Base-by-base conservation (phyloP, 2,797 vertebrate species). In the Gobionotothen gibberifrons region DNA sequence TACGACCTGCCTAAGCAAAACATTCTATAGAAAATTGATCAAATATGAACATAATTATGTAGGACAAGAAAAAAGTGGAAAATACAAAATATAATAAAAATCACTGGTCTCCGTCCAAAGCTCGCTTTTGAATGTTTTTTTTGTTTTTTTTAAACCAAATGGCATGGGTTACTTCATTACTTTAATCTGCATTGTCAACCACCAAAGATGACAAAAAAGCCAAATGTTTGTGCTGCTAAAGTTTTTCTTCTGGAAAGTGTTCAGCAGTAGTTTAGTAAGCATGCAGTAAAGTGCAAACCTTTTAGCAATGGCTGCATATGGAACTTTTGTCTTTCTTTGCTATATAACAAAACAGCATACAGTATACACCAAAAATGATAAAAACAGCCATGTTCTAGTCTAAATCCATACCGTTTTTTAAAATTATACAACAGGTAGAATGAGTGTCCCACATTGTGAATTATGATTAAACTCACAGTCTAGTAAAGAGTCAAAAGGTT, bases 361-460 rank as follows among this genome's bases (percentile, higher is more conserved):
- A 9, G 32, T 36, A 79, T 26, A 21, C 39, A 49, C 43, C 13
- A 3, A 21, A 76, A 53, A 56, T 9, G 69, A 70, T 22, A 8
- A 65, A 84, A 81, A 65, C 57, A 69, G 42, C n/a, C 6, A 65
- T 69, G 67, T 67, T 71, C 57, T 2, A 58, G 12, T 65, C 75
- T 58, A 78, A 59, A 85, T 66, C 61, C 59, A 82, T 69, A 78
- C 44, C 64, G 53, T 74, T 36, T 36, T 84, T 72, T 26, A 1
- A 51, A 79, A 83, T 54, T 46, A 75, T 81, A 81, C 63, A 85
- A 71, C 29, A 74, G 51, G 78, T 71, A 69, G 22, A 78, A 76
- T 26, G 59, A 61, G 42, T 44, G 57, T 69, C 70, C 64, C 61
- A 73, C 56, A 67, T 59, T 69, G 39, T 76, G 60, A 83, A 81